A percentile compares a stretch with the other conserved stretches of the same genome.
phyloP scores from a whole-genome alignment of 1,140 invertebrate species.

The Caenorhabditis briggsae region DNA sequence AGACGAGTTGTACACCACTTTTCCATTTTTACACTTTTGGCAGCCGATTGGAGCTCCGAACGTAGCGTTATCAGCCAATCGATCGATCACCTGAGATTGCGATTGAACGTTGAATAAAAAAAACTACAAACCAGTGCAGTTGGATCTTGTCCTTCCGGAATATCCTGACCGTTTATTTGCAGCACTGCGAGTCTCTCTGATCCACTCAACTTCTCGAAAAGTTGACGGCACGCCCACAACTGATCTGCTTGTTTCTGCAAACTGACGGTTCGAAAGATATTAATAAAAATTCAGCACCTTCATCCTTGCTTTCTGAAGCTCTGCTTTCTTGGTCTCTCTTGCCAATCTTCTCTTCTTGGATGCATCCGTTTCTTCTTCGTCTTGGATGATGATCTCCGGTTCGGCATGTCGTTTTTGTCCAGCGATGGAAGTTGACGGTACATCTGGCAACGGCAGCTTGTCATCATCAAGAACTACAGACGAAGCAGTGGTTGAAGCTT shows the following conservation, averaged over 20 bases:
- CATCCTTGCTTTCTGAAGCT: neutral
- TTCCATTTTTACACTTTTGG: neutral
- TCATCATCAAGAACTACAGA: too few species aligned
- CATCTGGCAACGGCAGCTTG: too few species aligned
- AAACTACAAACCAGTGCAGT: neutral
- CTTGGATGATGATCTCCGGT: neutral
- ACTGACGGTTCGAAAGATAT: too few species aligned
- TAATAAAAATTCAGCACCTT: too few species aligned
- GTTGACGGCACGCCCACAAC: neutral
- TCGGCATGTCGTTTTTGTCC: neutral
- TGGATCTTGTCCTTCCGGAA: slow-evolving; percentile 21
- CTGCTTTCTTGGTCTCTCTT: neutral
- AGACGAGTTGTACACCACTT: neutral
- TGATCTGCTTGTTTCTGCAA: slow-evolving; percentile 41
- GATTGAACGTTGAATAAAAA: neutral
- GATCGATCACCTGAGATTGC: neutral
- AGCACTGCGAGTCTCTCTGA: neutral
- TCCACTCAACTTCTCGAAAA: neutral
- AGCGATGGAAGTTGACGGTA: neutral
- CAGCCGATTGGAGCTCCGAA: slow-evolving; percentile 12
- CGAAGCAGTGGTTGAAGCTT: too few species aligned
- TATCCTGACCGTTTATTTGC: neutral
- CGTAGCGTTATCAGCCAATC: neutral
- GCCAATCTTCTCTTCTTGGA: neutral
- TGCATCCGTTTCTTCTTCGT: neutral